Conservation (phyloP, 2,113 vertebrate genomes). For the Phrynosoma platyrhinos region DNA sequence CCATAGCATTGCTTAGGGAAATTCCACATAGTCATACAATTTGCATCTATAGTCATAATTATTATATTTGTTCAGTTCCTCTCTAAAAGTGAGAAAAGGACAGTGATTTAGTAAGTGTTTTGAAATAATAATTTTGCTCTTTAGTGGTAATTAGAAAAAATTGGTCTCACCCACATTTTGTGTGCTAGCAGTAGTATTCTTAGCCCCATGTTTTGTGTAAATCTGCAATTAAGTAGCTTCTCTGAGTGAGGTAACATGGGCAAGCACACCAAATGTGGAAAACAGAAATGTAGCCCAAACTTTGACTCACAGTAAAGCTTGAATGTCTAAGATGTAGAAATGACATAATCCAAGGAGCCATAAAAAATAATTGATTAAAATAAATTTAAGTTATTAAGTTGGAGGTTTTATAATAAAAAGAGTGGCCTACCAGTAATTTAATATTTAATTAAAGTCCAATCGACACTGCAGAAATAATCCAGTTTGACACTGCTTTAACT, state of each 20-base stretch:
- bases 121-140: conserved; percentile 7
- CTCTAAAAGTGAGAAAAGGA: conserved; percentile 3
- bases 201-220: too few relatives aligned
- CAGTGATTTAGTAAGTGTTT: conserved; percentile 5
- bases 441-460: too few relatives aligned
- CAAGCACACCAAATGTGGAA: neutral
- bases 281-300: neutral
- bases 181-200: too few relatives aligned
- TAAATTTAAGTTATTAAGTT: too few relatives aligned
- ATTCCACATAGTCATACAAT: conserved; percentile 9
- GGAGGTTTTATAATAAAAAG: too few relatives aligned
- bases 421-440: too few relatives aligned
- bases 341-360: too few relatives aligned
- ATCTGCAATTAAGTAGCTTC: neutral
- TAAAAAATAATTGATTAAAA: too few relatives aligned
- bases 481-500: too few relatives aligned
- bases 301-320: neutral
- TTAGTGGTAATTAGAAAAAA: neutral
- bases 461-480: too few relatives aligned
- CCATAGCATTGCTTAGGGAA: neutral
- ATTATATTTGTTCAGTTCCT: neutral
- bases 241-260: neutral
- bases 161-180: neutral
- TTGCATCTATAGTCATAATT: neutral
- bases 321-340: neutral